Percentiles rank a stretch among this genome's conserved stretches.
phyloP scores from a whole-genome alignment of 2,888 invertebrate species.

The Nomada flava region DNA sequence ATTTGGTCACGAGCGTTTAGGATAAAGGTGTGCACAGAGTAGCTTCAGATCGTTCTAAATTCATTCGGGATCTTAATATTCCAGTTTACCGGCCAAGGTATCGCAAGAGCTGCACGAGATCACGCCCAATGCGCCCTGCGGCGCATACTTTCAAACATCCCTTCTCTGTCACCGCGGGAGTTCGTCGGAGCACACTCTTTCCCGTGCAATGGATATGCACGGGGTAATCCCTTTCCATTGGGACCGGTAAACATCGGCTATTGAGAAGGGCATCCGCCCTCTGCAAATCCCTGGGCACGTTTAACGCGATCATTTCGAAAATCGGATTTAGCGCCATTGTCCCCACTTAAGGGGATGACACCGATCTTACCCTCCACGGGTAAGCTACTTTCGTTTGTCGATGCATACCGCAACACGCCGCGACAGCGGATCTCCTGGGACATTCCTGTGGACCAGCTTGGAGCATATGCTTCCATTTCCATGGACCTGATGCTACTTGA shows the following conservation, averaged over 20 bases:
- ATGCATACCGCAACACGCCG: constrained; percentile 76
- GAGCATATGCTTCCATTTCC: constrained; percentile 37
- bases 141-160: constrained; percentile 49
- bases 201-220: constrained; percentile 60
- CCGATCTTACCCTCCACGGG: constrained; percentile 65
- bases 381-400: constrained; percentile 76
- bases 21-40: not conserved
- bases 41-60: constrained; percentile 6
- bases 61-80: not conserved
- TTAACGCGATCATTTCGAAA: constrained; percentile 82
- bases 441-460: constrained; percentile 21
- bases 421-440: constrained; percentile 61
- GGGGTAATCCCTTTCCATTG: constrained; percentile 74
- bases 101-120: constrained; percentile 56
- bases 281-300: constrained; percentile 76
- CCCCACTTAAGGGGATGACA: constrained; percentile 73
- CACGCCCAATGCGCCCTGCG: constrained; percentile 64
- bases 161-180: constrained; percentile 60
- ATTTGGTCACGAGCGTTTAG: not conserved
- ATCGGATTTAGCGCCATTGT: constrained; percentile 82
- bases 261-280: constrained; percentile 69
- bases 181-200: constrained; percentile 51
- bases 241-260: constrained; percentile 76
- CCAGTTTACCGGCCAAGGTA: constrained; percentile 32
- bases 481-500: not conserved